These are phyloP conservation scores for Heliconius hermathena DNA, from an alignment of 1,140 invertebrate species.

Conservation along the genomic window DNA sequence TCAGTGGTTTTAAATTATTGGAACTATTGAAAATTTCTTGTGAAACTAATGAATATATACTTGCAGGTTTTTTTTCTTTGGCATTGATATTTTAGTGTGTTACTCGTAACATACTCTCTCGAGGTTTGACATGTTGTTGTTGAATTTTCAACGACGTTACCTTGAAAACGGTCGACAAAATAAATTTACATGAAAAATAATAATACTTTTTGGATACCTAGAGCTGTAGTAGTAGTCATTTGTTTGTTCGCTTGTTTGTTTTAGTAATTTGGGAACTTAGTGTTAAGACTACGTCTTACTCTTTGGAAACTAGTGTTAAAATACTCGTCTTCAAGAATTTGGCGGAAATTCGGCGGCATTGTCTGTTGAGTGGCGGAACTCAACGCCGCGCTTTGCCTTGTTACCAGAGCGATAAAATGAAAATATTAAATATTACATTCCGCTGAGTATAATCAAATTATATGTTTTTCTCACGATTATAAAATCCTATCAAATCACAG, in stretches of 20 bases:
- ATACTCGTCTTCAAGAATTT: too few species aligned
- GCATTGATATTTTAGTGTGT: neutral
- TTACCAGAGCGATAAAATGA: too few species aligned
- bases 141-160: neutral
- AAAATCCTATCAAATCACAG: constrained; percentile 23
- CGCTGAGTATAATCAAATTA: neutral
- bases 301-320: too few species aligned
- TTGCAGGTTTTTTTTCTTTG: neutral
- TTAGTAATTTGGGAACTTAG: too few species aligned
- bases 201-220: neutral
- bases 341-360: too few species aligned
- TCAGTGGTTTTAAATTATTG: neutral
- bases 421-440: too few species aligned
- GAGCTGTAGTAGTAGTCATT: neutral
- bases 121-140: neutral
- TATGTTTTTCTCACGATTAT: constrained; percentile 17
- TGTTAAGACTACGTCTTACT: too few species aligned
- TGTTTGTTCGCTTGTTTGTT: neutral
- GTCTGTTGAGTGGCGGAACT: too few species aligned
- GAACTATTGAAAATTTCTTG: neutral
- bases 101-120: too few species aligned
- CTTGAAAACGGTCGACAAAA: neutral
- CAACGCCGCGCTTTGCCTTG: too few species aligned
- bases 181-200: neutral
- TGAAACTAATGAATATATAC: neutral